Percentiles rank a stretch among this genome's conserved stretches.
Evolutionary conservation across 1,140 invertebrate species (phyloP).

Genomic region (Trichomalopsis sarcophagae): DNA sequence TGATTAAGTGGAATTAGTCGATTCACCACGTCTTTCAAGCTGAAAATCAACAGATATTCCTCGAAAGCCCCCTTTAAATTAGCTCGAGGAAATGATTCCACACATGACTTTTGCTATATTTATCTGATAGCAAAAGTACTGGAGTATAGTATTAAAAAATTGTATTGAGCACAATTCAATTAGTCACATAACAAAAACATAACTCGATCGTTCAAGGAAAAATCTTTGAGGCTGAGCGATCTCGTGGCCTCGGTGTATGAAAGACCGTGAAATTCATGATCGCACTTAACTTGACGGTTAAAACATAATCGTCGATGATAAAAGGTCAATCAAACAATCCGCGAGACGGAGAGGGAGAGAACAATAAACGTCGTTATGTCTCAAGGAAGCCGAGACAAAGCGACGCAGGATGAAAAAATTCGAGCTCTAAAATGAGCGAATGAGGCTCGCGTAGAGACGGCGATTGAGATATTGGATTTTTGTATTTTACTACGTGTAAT

Average conservation of each 20-base stretch:
- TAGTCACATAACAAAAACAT: not conserved
- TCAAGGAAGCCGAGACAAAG: too few relatives aligned
- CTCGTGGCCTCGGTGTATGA: not conserved
- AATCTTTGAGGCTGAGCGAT: not conserved
- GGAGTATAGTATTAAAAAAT: not conserved
- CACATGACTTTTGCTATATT: too few relatives aligned
- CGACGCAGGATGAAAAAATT: too few relatives aligned
- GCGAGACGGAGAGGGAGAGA: not conserved
- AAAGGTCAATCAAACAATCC: not conserved
- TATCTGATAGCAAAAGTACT: not conserved
- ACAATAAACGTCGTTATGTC: not conserved
- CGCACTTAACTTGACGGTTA: not conserved
- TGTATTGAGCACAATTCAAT: not conserved
- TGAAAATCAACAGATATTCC: not conserved
- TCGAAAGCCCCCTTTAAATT: not conserved
- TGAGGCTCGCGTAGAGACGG: too few relatives aligned
- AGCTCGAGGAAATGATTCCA: too few relatives aligned
- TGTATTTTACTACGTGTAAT: too few relatives aligned
- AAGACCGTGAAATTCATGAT: conserved; percentile 19
- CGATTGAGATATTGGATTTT: too few relatives aligned
- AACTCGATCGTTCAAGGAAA: not conserved
- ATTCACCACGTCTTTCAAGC: not conserved
- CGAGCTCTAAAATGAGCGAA: too few relatives aligned
- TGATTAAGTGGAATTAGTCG: not conserved
- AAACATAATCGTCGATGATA: not conserved